Evolutionary conservation across 2,113 vertebrate species (phyloP).

Genomic region (Lepisosteus osseus): DNA sequence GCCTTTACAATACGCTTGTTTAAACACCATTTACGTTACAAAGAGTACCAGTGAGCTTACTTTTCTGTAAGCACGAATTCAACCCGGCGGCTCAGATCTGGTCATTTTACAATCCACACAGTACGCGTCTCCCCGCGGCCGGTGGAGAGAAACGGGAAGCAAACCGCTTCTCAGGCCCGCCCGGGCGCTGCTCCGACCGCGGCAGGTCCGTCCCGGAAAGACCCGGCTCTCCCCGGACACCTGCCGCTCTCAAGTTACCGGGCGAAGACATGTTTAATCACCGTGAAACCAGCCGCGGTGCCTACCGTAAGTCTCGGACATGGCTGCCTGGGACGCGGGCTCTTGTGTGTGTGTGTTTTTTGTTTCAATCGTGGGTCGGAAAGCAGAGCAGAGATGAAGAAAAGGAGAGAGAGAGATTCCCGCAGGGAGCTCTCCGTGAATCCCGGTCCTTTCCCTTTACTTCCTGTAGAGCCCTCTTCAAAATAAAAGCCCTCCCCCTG

Average conservation of each 20-base stretch:
- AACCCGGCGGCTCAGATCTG: too few relatives aligned
- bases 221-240: constrained; percentile 5
- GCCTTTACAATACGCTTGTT: too few relatives aligned
- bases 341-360: constrained; percentile 7
- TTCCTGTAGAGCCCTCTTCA: constrained; percentile 58
- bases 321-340: constrained; percentile 43
- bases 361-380: constrained; percentile 16
- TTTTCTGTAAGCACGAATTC: too few relatives aligned
- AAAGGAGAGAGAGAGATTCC: constrained; percentile 47
- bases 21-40: too few relatives aligned
- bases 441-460: constrained; percentile 48
- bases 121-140: too few relatives aligned
- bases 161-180: neutral
- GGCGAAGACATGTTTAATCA: neutral
- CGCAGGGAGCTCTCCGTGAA: constrained; percentile 50
- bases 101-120: too few relatives aligned
- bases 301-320: constrained; percentile 77
- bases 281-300: neutral
- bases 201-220: too few relatives aligned
- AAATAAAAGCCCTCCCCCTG: constrained; percentile 48
- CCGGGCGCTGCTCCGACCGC: constrained; percentile 4
- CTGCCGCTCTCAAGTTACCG: constrained; percentile 5
- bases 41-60: too few relatives aligned
- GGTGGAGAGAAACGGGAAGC: neutral
- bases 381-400: constrained; percentile 30